Evolutionary conservation across 2,888 invertebrate species (phyloP), one percentile per base, ranked within the genome.

Genomic region (Rhodophaea formosa): DNA sequence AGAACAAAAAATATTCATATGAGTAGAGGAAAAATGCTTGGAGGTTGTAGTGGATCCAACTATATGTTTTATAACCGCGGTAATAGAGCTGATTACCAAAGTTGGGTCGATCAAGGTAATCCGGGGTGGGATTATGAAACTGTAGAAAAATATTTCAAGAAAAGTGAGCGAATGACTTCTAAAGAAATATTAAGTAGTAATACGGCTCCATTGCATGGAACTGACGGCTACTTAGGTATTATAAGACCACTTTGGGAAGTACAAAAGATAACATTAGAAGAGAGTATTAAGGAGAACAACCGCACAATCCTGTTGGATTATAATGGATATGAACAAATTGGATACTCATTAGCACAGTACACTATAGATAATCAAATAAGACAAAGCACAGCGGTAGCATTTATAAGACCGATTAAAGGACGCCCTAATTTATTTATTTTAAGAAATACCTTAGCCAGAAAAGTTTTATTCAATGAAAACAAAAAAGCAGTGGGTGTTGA

Each of bases 21-120:
- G 92, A 93, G 93, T 0, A 88, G 95, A 49, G 94, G 94, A 0
- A 94, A 94, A 69, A 91, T 92, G 29, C 79, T 94, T 7, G 96
- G 96, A 0, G 96, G 95, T 0, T 91, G 92, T 12, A 94, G 94
- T 53, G 84, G 91, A 0, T 82, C 94, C 7, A 95, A 95, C 72
- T 93, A 91, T 47, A 94, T 95, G 94, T 71, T 93, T 6, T 94
- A 95, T 68, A 81, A 94, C 0, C 84, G 93, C 64, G 95, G 95
- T 0, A 94, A 94, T 73, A 89, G 91, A 16, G 79, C 75, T 7
- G 95, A 95, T 71, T 95, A 93, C 71, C 75, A 91, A 1, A 77
- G 86, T 0, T 97, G 97, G 97, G 94, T 92, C 0, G 83, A 82
- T 1, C 69, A 92, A 57, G 95, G 94, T 0, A 94, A 94, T 55